These are phyloP conservation scores for Papilio glaucus DNA, from an alignment of 1,140 invertebrate genomes.

Conservation along the genomic window DNA sequence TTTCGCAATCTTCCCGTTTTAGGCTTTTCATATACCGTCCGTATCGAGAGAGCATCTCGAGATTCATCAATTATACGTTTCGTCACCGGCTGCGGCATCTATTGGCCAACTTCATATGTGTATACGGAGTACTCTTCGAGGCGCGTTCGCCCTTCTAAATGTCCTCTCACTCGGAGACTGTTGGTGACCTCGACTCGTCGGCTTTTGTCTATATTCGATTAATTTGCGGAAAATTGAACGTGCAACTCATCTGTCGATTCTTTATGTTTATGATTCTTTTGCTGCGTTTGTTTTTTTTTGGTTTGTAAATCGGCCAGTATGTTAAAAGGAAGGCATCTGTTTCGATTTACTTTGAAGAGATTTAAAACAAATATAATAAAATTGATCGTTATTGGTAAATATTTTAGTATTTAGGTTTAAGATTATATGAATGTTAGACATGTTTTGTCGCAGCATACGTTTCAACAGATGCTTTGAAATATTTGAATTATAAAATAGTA, in stretches of 20 bases:
- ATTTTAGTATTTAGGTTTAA: slow-evolving; percentile 2
- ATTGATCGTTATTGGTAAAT: not conserved
- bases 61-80: slow-evolving; percentile 27
- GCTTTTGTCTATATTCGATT: not conserved
- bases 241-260: too few relatives aligned
- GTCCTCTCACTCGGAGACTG: slow-evolving; percentile 17
- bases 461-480: too few relatives aligned
- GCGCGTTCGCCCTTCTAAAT: slow-evolving; percentile 28
- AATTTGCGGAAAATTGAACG: not conserved
- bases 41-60: slow-evolving; percentile 26
- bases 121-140: not conserved
- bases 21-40: not conserved
- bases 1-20: slow-evolving; percentile 33
- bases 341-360: not conserved
- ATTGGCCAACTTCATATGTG: not conserved
- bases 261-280: too few relatives aligned
- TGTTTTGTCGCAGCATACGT: not conserved
- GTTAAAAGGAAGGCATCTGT: not conserved
- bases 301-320: not conserved
- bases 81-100: not conserved
- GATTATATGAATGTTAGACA: not conserved
- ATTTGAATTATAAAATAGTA: too few relatives aligned
- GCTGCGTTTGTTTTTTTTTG: not conserved
- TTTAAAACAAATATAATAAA: not conserved
- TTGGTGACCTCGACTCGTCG: not conserved